Base-by-base conservation (phyloP, 1,140 invertebrate genomes). In the Aphelinus certus region DNA sequence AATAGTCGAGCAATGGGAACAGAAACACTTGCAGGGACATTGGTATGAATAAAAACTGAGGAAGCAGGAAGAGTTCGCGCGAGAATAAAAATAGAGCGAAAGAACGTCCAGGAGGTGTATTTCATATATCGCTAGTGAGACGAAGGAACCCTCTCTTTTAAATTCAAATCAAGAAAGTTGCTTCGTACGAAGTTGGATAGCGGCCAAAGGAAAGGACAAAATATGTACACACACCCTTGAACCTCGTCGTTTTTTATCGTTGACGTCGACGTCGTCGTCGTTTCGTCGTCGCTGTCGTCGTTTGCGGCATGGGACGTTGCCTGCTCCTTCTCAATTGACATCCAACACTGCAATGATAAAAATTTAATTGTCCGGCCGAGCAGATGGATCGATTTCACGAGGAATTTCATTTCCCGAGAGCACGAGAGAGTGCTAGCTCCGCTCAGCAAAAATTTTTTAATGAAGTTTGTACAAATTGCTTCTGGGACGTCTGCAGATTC, bases 141-240 rank as follows among this genome's bases (percentile, higher is more conserved):
- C 45, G 53, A 69, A n/a, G 6, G 66, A 26, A 0, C 26, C 26
- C 26, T 70, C 56, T 58, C 55, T 55, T 76, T 79, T 74, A 77
- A 79, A 78, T 76, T 73, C 68, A 62, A 65, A 78, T 76, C 68
- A 43, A 61, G 47, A 62, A 73, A 71, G 66, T 77, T 70, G 65
- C 60, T 68, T 64, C 74, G 63, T 73, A 26, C 66, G 45, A 47
- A 48, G 55, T 72, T 78, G 78, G 78, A 64, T 47, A 7, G 4
- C 7, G 47, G 73, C 78, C 76, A 79, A 70, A 76, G 71, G 57
- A 66, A 78, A 71, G 46, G 45, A 60, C 57, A 53, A 26, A 26
- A 71, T 75, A 68, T 70, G 43, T 73, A 76, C 47, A 48, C 53
- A 10, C 43, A 57, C 65, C 42, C 64, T 51, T 53, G 64, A 53